Evolutionary conservation across 2,797 vertebrate genomes (phyloP).

Genomic region (Cuculus canorus): DNA sequence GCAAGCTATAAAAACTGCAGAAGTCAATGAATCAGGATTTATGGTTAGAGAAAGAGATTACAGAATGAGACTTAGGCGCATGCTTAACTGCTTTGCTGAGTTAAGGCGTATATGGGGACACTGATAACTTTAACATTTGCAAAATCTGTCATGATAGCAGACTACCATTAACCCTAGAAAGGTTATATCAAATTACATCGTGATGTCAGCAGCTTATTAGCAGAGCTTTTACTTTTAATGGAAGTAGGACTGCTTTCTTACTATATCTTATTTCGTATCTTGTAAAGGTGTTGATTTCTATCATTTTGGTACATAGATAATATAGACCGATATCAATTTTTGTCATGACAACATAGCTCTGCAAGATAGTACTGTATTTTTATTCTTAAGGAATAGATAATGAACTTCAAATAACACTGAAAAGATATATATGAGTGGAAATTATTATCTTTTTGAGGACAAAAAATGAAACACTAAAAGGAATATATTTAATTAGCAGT

Average conservation of each 20-base stretch:
- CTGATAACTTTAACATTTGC: constrained; percentile 68
- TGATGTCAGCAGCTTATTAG: constrained; percentile 39
- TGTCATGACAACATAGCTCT: neutral
- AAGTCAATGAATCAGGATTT: constrained; percentile 63
- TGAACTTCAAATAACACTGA: neutral
- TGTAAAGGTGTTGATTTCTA: constrained; percentile 16
- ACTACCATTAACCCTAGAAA: constrained; percentile 35
- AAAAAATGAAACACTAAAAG: neutral
- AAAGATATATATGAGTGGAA: neutral
- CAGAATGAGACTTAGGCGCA: constrained; percentile 68
- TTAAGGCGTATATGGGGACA: constrained; percentile 50
- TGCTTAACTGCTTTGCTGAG: constrained; percentile 62
- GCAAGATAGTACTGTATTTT: constrained; percentile 27
- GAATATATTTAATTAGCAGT: neutral
- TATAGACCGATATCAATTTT: neutral
- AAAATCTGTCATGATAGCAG: constrained; percentile 71
- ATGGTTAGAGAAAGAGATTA: constrained; percentile 75
- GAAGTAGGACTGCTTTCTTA: constrained; percentile 69
- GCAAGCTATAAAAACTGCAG: constrained; percentile 49
- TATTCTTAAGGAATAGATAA: neutral
- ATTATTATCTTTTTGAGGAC: neutral
- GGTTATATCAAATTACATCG: constrained; percentile 3
- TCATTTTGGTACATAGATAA: constrained; percentile 23
- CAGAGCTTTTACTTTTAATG: constrained; percentile 77
- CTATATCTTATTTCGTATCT: constrained; percentile 62